Base-by-base conservation (phyloP, 2,888 invertebrate genomes). In the Platycnemis pennipes region DNA sequence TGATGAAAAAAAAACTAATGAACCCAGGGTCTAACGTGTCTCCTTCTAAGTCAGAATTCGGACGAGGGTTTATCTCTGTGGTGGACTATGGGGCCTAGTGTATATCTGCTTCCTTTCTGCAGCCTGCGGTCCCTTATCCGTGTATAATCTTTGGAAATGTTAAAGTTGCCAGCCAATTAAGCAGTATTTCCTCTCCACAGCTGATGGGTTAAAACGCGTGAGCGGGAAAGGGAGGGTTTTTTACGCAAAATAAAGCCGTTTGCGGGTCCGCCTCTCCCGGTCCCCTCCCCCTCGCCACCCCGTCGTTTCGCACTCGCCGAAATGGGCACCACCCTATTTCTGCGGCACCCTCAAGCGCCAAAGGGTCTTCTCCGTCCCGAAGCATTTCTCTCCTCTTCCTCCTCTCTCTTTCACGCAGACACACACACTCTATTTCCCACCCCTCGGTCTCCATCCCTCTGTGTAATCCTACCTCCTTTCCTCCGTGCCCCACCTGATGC, bases 401-500 rank as follows among this genome's bases (percentile, higher is more conserved):
- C 63, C 5, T 63, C n/a, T 26, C n/a, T 5, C 63, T n/a, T 63
- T 26, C n/a, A n/a, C n/a, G n/a, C n/a, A 63, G 26, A 4, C n/a
- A 26, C n/a, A 1, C 63, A 63, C 63, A 63, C 7, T 7, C 53
- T n/a, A 1, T 63, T n/a, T n/a, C n/a, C n/a, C n/a, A 3, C 26
- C 22, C n/a, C 63, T 8, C 63, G 0, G 26, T 26, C 5, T 16
- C 86, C 37, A 42, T 19, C 86, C 11, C 8, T 86, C 1, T 11
- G 4, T 86, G 3, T 44, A 13, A 37, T 44, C 19, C 86, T 13
- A n/a, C 86, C 63, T 5, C 31, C 7, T 37, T 77, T 46, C 11
- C 87, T 46, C 42, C 31, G n/a, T 56, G 16, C 63, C 44, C 91
- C 91, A 56, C 91, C 89, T 89, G 89, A 89, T 56, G 89, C 44